Percentiles rank a stretch among this genome's conserved stretches.
phyloP scores from a whole-genome alignment of 2,113 vertebrate species.

The Clarias batrachus region DNA sequence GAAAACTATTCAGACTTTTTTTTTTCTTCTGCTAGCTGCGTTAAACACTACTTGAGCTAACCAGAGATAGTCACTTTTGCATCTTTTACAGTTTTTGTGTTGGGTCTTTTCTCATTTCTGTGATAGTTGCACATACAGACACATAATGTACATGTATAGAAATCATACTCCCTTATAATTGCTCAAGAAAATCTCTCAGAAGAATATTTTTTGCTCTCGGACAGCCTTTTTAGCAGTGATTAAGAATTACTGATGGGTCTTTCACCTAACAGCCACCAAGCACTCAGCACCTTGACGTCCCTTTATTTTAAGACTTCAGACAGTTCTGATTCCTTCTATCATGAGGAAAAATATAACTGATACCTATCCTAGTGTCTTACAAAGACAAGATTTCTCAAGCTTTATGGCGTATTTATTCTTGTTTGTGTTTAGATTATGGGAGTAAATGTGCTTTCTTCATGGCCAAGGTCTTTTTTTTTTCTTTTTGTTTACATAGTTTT shows the following conservation, averaged over 20 bases:
- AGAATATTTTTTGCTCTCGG: neutral
- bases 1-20: neutral
- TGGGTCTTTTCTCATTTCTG: conserved; percentile 11
- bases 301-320: conserved; percentile 57
- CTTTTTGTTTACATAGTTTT: conserved; percentile 62
- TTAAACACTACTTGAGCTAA: conserved; percentile 49
- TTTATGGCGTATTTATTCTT: conserved; percentile 70
- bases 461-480: conserved; percentile 57
- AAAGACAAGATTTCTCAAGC: conserved; percentile 32
- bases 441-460: conserved; percentile 64
- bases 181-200: conserved; percentile 24
- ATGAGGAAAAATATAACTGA: conserved; percentile 59
- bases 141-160: neutral
- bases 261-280: conserved; percentile 48
- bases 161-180: conserved; percentile 5
- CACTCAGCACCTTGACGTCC: conserved; percentile 66
- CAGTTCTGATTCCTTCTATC: conserved; percentile 50
- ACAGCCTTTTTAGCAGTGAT: conserved; percentile 5
- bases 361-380: conserved; percentile 56
- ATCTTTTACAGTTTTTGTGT: conserved; percentile 10
- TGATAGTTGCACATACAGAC: conserved; percentile 24
- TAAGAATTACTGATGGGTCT: conserved; percentile 27
- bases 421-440: conserved; percentile 65
- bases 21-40: neutral
- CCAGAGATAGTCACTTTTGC: conserved; percentile 17